These are phyloP conservation scores for Hoplias malabaricus DNA, from an alignment of 2,113 vertebrate species.

Conservation along the genomic window DNA sequence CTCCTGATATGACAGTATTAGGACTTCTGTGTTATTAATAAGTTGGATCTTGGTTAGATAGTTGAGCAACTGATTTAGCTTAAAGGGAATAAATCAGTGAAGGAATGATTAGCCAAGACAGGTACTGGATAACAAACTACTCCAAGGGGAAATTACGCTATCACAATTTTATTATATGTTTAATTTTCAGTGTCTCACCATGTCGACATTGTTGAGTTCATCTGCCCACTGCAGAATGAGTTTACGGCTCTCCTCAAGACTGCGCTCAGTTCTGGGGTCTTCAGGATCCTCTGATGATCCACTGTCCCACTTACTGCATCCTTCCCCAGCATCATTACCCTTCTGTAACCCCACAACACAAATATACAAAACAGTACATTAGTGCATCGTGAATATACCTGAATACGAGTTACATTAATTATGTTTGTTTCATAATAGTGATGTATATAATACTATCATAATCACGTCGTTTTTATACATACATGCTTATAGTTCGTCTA, in stretches of 20 bases:
- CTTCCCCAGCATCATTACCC: slow-evolving; percentile 11
- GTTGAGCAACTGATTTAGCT: too few relatives aligned
- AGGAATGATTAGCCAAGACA: too few relatives aligned
- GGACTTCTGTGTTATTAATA: neutral
- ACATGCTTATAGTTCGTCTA: too few relatives aligned
- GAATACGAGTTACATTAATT: neutral
- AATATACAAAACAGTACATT: neutral
- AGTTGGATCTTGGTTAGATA: too few relatives aligned
- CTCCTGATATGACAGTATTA: too few relatives aligned
- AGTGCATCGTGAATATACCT: neutral
- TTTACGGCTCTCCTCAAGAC: slow-evolving; percentile 71
- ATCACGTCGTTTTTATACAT: too few relatives aligned
- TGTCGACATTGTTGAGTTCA: slow-evolving; percentile 68
- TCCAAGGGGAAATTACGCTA: too few relatives aligned
- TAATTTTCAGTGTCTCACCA: slow-evolving; percentile 50
- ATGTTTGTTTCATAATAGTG: too few relatives aligned
- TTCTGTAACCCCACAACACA: slow-evolving; percentile 37
- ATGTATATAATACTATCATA: too few relatives aligned
- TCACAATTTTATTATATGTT: neutral
- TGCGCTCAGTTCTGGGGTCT: slow-evolving; percentile 56
- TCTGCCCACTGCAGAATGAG: slow-evolving; percentile 73
- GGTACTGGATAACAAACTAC: too few relatives aligned
- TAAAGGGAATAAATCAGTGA: too few relatives aligned
- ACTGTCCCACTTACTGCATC: slow-evolving; percentile 9
- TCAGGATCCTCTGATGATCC: neutral